Conservation (phyloP, 2,888 invertebrate species). For the Sturmia bella region DNA sequence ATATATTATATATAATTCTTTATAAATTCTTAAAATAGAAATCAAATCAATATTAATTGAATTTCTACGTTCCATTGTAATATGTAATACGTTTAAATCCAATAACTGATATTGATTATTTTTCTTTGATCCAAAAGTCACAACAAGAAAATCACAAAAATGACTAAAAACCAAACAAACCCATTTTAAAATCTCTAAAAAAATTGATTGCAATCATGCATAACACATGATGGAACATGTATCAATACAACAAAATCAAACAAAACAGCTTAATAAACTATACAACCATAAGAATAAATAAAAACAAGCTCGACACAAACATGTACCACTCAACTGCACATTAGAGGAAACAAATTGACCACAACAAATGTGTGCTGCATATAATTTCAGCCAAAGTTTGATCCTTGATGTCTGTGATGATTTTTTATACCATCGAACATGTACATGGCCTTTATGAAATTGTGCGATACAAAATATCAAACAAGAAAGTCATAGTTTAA, state of each 20-base stretch:
- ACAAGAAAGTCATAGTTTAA: slow-evolving; percentile 65
- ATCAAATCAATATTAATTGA: no score
- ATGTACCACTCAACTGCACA: slow-evolving; percentile 43
- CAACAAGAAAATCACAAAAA: background rate
- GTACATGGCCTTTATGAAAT: slow-evolving; percentile 44
- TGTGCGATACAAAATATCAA: slow-evolving; percentile 61
- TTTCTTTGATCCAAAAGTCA: background rate
- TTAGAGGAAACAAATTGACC: slow-evolving; percentile 70
- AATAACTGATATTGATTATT: background rate
- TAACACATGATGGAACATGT: slow-evolving; percentile 60
- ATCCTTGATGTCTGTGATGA: slow-evolving; percentile 50
- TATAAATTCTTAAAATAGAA: no score
- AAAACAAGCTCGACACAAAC: slow-evolving; percentile 34
- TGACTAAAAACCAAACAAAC: background rate
- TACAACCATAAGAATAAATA: slow-evolving; percentile 11
- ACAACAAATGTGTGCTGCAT: slow-evolving; percentile 59
- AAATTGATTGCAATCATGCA: slow-evolving; percentile 67
- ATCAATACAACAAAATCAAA: slow-evolving; percentile 56
- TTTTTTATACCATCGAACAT: slow-evolving; percentile 41
- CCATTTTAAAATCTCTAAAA: background rate
- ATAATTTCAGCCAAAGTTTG: slow-evolving; percentile 26
- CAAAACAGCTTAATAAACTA: slow-evolving; percentile 33
- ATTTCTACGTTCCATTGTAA: no score
- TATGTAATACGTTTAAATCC: background rate
- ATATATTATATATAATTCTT: slow-evolving; percentile 53